Conservation (phyloP, 2,797 vertebrate species). For the Eulemur mongoz region DNA sequence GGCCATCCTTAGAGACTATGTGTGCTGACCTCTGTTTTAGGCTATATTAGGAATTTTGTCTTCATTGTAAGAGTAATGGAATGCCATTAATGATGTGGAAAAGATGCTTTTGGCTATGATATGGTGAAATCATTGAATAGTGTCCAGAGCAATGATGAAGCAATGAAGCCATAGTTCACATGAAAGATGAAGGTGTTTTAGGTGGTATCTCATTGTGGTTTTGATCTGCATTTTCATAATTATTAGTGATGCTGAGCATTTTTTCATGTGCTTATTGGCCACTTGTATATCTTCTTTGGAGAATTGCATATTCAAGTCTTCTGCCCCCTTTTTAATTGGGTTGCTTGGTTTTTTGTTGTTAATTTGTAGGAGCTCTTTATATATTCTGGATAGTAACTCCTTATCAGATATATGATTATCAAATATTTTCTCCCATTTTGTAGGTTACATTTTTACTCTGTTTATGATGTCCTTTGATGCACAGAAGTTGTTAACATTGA, state of each 20-base stretch:
- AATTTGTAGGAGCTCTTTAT: not conserved
- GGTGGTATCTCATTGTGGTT: not conserved
- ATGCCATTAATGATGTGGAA: not conserved
- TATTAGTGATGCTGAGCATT: not conserved
- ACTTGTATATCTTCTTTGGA: not conserved
- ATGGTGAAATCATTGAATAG: not conserved
- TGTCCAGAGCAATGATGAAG: not conserved
- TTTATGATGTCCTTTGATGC: not conserved
- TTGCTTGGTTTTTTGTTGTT: not conserved
- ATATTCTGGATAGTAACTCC: not conserved
- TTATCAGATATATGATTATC: not conserved
- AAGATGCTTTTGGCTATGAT: not conserved
- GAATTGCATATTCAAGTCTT: not conserved
- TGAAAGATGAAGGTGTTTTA: not conserved
- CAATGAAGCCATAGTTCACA: not conserved
- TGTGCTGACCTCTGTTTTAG: not conserved
- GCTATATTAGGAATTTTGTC: not conserved
- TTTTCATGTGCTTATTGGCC: not conserved
- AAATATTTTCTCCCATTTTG: not conserved
- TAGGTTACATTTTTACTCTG: not conserved
- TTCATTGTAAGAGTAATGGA: not conserved
- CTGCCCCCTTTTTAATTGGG: not conserved
- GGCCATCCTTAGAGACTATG: not conserved
- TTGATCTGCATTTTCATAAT: not conserved
- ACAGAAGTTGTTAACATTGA: not conserved